Evolutionary conservation across 2,888 invertebrate species (phyloP).

Genomic region (Pachycephus smyrnensis): DNA sequence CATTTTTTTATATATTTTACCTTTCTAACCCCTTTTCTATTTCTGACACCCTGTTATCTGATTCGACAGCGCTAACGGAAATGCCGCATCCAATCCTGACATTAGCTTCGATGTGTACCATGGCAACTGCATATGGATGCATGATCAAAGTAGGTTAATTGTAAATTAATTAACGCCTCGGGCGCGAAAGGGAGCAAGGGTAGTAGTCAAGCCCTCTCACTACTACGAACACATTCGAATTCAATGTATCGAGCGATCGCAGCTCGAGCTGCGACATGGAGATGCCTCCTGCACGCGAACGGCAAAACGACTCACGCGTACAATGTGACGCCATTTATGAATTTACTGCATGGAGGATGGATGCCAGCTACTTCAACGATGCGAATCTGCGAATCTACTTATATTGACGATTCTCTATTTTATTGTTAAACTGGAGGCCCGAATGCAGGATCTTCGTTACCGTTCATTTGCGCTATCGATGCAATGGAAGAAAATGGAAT

Average conservation of each 20-base stretch:
- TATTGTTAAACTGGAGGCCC: too few species aligned
- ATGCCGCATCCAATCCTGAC: neutral
- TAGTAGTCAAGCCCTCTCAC: neutral
- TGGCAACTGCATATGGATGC: constrained; percentile 15
- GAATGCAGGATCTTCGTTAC: too few species aligned
- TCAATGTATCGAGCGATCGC: neutral
- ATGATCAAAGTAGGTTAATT: constrained; percentile 36
- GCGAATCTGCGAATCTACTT: neutral
- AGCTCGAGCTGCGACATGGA: too few species aligned
- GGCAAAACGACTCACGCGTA: too few species aligned
- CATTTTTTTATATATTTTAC: too few species aligned
- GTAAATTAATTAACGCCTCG: constrained; percentile 32
- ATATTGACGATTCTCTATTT: neutral
- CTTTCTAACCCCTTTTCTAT: neutral
- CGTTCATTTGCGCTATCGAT: too few species aligned
- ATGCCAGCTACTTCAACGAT: too few species aligned
- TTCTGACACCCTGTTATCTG: neutral
- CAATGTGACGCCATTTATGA: neutral
- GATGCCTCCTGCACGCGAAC: too few species aligned
- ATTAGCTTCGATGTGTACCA: neutral
- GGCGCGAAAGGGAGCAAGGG: constrained; percentile 1
- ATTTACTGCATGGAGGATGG: too few species aligned
- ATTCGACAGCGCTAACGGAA: neutral
- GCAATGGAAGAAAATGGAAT: neutral
- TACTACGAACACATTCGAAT: neutral